phyloP scores from a whole-genome alignment of 2,797 vertebrate species.

The Microtus agrestis region DNA sequence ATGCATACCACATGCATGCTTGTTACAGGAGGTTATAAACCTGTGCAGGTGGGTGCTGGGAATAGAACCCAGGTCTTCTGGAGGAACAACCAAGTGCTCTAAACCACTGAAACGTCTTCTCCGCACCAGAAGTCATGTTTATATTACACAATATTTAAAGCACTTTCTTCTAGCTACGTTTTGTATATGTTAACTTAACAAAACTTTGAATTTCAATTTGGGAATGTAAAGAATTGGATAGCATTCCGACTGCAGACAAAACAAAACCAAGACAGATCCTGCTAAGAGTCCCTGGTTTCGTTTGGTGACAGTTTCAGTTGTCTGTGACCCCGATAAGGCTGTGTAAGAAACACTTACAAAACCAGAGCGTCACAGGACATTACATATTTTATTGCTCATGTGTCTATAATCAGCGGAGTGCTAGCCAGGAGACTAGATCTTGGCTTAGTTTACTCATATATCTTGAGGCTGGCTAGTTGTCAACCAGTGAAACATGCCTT shows the following conservation, averaged over 20 bases:
- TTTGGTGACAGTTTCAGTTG: constrained; percentile 12
- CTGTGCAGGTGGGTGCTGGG: not conserved
- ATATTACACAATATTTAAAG: constrained; percentile 54
- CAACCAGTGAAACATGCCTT: constrained; percentile 42
- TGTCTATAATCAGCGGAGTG: constrained; percentile 32
- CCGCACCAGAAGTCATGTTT: not conserved
- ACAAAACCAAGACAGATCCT: constrained; percentile 9
- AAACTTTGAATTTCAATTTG: constrained; percentile 47
- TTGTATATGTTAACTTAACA: constrained; percentile 35
- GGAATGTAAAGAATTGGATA: constrained; percentile 1
- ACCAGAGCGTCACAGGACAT: not conserved
- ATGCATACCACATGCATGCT: not conserved
- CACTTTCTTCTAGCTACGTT: constrained; percentile 42
- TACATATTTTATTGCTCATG: constrained; percentile 50
- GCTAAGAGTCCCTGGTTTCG: not conserved
- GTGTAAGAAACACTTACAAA: constrained; percentile 58
- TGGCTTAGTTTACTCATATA: constrained; percentile 28
- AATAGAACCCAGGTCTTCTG: not conserved
- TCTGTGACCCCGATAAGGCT: not conserved
- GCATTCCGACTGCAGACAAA: not conserved
- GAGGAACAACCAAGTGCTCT: not conserved
- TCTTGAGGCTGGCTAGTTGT: constrained; percentile 25
- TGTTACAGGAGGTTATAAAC: not conserved
- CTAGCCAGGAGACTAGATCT: constrained; percentile 16
- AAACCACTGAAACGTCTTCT: not conserved